Evolutionary conservation across 2,113 vertebrate species (phyloP), one percentile per base, ranked within the genome.

Genomic region (Protomyctophum bolini): DNA sequence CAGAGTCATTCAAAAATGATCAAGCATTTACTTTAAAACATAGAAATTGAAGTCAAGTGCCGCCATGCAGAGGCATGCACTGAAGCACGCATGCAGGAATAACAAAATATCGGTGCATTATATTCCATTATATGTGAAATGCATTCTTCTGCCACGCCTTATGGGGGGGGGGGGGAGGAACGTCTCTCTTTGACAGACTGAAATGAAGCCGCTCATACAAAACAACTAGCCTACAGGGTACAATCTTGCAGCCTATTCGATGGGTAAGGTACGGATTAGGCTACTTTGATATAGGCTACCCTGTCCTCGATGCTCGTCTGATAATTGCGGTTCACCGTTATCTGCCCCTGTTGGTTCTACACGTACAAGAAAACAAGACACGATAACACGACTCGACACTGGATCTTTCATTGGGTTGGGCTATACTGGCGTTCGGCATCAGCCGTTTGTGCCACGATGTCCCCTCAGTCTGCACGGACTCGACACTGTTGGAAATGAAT

Each of bases 31-130:
- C 33, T 55, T 52, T 46, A 77, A 80, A 89, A 88, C 74, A 87
- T 87, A 84, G 83, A 64, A 83, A 84, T 77, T 87, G 73, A 87
- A 86, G 82, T 85, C 84, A 83, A 85, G 87, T 76, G 67, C 76
- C 65, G 76, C 64, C 62, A 78, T 56, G 71, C 71, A 5, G 54
- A 77, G 71, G 71, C 64, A 47, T 10, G 66, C 72, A 79, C 62
- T 58, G 48, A 55, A 76, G 69, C 61, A 49, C 69, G 72, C 61
- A 49, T 66, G 72, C 50, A 69, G 68, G 77, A 72, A 70, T 63
- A 68, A 70, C 67, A 62, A 61, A 10, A 5, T 4, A 63, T 10
- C 50, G 77, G 10, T 14, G 61, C 51, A 45, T 71, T 50, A 62
- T 50, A 71, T 67, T 21, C 7, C 0, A 3, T 7, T 28, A 6